Evolutionary conservation across 2,888 invertebrate species (phyloP), one percentile per base, ranked within the genome.

Genomic region (Acronicta aceris): DNA sequence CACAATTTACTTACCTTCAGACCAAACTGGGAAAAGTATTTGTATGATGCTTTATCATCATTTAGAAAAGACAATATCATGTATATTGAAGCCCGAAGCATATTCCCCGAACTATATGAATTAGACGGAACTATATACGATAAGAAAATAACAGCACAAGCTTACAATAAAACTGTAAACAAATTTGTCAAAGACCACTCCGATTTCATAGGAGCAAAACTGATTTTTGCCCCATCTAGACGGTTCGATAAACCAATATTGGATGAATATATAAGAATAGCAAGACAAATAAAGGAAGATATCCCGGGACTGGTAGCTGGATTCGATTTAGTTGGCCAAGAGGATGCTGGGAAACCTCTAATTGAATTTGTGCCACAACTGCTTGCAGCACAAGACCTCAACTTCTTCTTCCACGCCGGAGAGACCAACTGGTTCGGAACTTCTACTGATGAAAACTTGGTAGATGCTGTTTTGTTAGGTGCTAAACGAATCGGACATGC

Each of bases 241-340:
- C 86, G 86, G 2, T 93, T 95, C 0, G 81, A 94, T 12, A 71
- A 75, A 0, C 60, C 76, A 0, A 83, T 87, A 0, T 79, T 96
- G 0, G 82, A 87, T 0, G 74, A 83, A 0, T 96, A 96, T 75
- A 82, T 96, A 42, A 52, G 78, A 43, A 62, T 87, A 25, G 91
- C 91, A 1, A 83, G 74, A 54, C 73, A 71, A 38, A 84, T 96
- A 17, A 95, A 95, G 83, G 78, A 77, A 0, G 82, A 89, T 9
- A 95, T 96, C 84, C 96, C 97, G 0, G 94, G 96, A 13, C 95
- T 96, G 61, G 92, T 98, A 40, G 96, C 96, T 25, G 98, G 98
- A 7, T 97, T 98, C 72, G 98, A 98, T 90, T 92, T 98, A 61
- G 97, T 98, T 0, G 97, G 97, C 0, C 96, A 97, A 79, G 98